A percentile compares a stretch with the other conserved stretches of the same genome.
Evolutionary conservation across 2,888 invertebrate species (phyloP).

Genomic region (Troides aeacus): DNA sequence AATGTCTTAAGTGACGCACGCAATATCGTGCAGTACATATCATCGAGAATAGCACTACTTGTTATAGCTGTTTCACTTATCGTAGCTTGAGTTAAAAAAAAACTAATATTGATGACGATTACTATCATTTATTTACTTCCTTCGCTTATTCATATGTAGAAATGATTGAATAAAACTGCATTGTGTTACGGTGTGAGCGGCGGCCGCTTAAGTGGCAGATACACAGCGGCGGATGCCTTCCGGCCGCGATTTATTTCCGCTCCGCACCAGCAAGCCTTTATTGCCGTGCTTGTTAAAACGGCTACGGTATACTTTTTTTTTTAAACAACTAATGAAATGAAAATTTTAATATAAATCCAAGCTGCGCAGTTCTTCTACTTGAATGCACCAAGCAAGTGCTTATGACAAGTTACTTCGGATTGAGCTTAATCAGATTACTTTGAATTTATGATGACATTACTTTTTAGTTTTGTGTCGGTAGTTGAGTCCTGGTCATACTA

Average conservation of each 20-base stretch:
- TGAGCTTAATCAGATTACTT: background rate
- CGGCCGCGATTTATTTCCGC: slow-evolving; percentile 65
- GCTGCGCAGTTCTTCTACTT: background rate
- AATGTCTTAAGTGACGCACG: too few species aligned
- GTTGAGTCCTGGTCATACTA: too few species aligned
- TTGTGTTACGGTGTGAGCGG: slow-evolving; percentile 49
- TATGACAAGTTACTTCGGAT: background rate
- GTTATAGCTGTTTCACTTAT: too few species aligned
- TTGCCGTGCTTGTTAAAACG: slow-evolving; percentile 63
- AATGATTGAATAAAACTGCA: slow-evolving; percentile 7
- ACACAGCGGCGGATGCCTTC: slow-evolving; percentile 46
- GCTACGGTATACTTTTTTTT: slow-evolving; percentile 36
- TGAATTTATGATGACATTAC: too few species aligned
- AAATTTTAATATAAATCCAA: slow-evolving; percentile 43
- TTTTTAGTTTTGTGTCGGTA: too few species aligned
- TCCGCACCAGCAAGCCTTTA: slow-evolving; percentile 56
- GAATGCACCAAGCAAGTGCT: background rate
- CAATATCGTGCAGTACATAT: too few species aligned
- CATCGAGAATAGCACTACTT: too few species aligned
- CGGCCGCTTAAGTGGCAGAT: slow-evolving; percentile 54
- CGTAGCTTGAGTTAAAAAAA: too few species aligned
- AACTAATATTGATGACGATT: too few species aligned
- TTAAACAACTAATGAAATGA: slow-evolving; percentile 52
- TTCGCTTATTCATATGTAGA: background rate
- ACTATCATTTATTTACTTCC: too few species aligned